Conservation (phyloP, 2,888 invertebrate species). For the Pachydiplax longipennis region DNA sequence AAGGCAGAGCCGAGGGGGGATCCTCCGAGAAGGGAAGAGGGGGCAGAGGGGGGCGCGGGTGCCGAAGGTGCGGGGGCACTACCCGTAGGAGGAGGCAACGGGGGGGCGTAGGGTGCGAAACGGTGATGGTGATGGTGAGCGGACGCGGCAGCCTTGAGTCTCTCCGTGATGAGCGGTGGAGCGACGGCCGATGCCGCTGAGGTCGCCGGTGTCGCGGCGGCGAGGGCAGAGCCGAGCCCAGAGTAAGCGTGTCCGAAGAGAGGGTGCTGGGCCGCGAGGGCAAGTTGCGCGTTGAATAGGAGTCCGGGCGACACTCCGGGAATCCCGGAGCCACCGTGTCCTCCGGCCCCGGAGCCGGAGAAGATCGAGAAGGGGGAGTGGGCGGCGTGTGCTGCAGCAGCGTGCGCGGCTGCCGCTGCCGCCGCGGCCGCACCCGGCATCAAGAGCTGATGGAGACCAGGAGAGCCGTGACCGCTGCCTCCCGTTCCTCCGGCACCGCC, state of each 20-base stretch:
- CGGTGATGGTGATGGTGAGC: slow-evolving; percentile 58
- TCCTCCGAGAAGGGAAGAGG: slow-evolving; percentile 59
- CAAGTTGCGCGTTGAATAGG: slow-evolving; percentile 87
- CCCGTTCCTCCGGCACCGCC: slow-evolving; percentile 45
- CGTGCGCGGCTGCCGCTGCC: slow-evolving; percentile 28
- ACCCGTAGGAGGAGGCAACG: slow-evolving; percentile 62
- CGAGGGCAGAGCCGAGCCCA: slow-evolving; percentile 57
- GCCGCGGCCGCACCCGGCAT: slow-evolving; percentile 64
- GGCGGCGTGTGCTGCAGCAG: slow-evolving; percentile 52
- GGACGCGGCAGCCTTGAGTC: slow-evolving; percentile 64
- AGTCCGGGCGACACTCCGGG: slow-evolving; percentile 79
- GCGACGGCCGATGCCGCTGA: slow-evolving; percentile 48
- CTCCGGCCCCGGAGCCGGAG: slow-evolving; percentile 53
- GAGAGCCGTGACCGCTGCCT: slow-evolving; percentile 61
- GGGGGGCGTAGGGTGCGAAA: slow-evolving; percentile 89
- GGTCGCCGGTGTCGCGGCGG: slow-evolving; percentile 50
- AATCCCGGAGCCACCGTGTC: slow-evolving; percentile 51
- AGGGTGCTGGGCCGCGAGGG: slow-evolving; percentile 87
- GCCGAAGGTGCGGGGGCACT: slow-evolving; percentile 50
- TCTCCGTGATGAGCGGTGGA: slow-evolving; percentile 58
- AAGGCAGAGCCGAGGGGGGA: slow-evolving; percentile 82
- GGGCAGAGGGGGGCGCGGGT: slow-evolving; percentile 53
- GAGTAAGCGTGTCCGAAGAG: slow-evolving; percentile 73
- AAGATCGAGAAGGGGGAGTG: slow-evolving; percentile 55
- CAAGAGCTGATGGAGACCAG: slow-evolving; percentile 68